Conservation (phyloP, 2,888 invertebrate genomes). For the Cryptus armator region DNA sequence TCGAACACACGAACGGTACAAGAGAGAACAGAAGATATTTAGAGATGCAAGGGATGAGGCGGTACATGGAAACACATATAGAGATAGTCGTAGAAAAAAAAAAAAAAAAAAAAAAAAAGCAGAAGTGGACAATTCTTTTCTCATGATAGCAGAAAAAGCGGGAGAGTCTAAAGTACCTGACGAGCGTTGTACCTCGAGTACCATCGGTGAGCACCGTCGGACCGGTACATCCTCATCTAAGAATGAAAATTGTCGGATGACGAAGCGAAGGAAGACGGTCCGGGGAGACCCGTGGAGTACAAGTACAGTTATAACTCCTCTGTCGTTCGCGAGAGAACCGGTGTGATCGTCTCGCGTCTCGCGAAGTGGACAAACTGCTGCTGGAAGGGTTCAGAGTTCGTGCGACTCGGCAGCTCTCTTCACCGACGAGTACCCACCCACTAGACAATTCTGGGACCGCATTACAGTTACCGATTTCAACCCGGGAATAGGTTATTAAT, state of each 20-base stretch:
- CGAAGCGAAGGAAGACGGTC: slow-evolving; percentile 56
- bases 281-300: slow-evolving; percentile 49
- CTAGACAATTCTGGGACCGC: slow-evolving; percentile 44
- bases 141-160: slow-evolving; percentile 2
- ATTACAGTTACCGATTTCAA: slow-evolving; percentile 63
- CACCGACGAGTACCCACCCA: slow-evolving; percentile 26
- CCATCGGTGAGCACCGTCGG: slow-evolving; percentile 55
- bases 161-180: slow-evolving; percentile 44
- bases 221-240: slow-evolving; percentile 69
- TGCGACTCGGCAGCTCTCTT: slow-evolving; percentile 29
- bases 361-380: slow-evolving; percentile 48
- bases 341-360: slow-evolving; percentile 56
- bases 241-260: slow-evolving; percentile 80
- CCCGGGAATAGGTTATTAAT: slow-evolving; percentile 65
- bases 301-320: slow-evolving; percentile 66
- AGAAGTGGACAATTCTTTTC: neutral
- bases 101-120: neutral
- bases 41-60: neutral
- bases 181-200: slow-evolving; percentile 34
- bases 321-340: slow-evolving; percentile 19
- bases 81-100: neutral
- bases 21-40: slow-evolving; percentile 1
- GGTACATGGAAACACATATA: neutral
- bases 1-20: slow-evolving; percentile 52
- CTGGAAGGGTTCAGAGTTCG: slow-evolving; percentile 66